Evolutionary conservation across 2,113 vertebrate genomes (phyloP).

Genomic region (Empidonax traillii): DNA sequence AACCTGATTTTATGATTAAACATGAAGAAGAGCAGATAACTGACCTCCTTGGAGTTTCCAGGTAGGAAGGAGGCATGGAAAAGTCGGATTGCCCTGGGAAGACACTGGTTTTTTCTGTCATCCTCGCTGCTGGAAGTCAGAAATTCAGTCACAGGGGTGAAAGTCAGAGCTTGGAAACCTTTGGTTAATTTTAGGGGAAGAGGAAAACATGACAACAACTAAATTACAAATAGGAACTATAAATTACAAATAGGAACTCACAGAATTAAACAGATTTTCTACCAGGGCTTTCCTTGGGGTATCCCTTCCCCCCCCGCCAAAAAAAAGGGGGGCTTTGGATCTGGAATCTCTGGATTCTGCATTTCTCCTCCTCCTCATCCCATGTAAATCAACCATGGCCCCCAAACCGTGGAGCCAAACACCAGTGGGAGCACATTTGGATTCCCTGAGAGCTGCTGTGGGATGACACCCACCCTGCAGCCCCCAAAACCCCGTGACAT

Average conservation of each 20-base stretch:
- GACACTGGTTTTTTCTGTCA: neutral
- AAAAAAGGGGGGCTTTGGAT: neutral
- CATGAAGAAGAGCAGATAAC: neutral
- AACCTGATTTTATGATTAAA: fast-evolving
- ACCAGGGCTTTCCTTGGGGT: neutral
- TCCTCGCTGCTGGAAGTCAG: neutral
- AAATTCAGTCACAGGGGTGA: fast-evolving
- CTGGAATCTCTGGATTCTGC: neutral
- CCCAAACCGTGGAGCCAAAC: neutral
- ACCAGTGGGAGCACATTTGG: neutral
- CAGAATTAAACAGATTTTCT: fast-evolving
- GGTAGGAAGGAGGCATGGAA: fast-evolving
- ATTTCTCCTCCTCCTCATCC: constrained; percentile 3
- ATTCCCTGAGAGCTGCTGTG: neutral
- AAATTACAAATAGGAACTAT: neutral
- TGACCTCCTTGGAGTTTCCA: neutral
- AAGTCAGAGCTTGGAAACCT: neutral
- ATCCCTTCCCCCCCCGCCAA: neutral
- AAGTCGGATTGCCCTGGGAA: fast-evolving
- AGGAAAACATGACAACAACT: neutral
- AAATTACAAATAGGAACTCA: neutral
- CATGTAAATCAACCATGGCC: neutral
- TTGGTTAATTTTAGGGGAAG: neutral
- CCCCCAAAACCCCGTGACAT: neutral
- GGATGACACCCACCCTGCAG: neutral